Base-by-base conservation (phyloP, 2,113 vertebrate species). In the Bagarius yarrelli region DNA sequence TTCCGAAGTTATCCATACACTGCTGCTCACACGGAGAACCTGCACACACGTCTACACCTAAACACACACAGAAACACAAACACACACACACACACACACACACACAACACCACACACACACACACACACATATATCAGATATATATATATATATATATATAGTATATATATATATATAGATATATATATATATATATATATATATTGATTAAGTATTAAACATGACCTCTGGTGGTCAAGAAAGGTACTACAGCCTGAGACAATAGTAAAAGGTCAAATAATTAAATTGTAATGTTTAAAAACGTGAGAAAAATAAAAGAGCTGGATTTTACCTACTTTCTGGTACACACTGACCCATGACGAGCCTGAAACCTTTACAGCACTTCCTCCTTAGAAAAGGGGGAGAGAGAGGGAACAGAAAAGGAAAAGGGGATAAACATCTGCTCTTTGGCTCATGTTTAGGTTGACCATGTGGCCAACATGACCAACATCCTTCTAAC, bases 331-430 rank as follows among this genome's bases (percentile, higher is more conserved):
- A 91, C 93, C 88, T 93, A 94, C 93, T 91, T 93, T 94, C 93
- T 86, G 91, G 89, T 81, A 94, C 88, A 86, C 94, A 94, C 80
- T 92, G 91, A 80, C 93, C 93, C 91, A 93, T 93, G 87, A 94
- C 93, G 87, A 93, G 93, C 87, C 94, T 89, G 89, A 93, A 93
- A 5, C 92, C 94, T 3, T 92, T 91, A 87, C 93, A 94, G 88
- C 93, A 94, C 85, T 91, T 93, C 88, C 91, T 94, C 92, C 93
- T 94, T 89, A 40, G 64, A 57, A 80, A n/a, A 80, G 70, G 76
- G 21, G 85, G 84, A 81, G 0, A 69, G 8, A 80, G 34, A 70
- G 34, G 69, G 25, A 74, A 50, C 21, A 75, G 19, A 79, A 77
- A 16, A 50, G 75, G 36, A 30, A 14, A 32, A 25, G n/a, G 11